These are phyloP conservation scores for Notarius quadriscutis DNA, from an alignment of 2,113 vertebrate genomes.

Conservation along the genomic window DNA sequence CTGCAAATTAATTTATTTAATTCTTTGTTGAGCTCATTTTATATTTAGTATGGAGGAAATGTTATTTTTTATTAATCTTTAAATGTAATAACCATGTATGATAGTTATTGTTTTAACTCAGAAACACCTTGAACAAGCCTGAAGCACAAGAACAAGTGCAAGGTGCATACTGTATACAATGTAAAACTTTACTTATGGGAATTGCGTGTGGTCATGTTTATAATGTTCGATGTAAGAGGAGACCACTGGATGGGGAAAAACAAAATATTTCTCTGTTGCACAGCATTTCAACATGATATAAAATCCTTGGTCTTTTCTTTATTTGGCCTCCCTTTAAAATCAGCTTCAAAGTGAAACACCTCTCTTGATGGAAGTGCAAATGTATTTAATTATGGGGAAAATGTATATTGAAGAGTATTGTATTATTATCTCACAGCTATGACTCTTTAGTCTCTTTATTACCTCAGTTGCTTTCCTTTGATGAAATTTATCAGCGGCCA, in stretches of 20 bases:
- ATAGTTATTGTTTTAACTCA: conserved; percentile 28
- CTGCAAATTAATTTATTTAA: conserved; percentile 74
- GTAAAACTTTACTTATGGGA: background rate
- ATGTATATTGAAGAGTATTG: conserved; percentile 10
- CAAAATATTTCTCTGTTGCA: background rate
- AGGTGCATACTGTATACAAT: background rate
- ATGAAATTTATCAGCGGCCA: conserved; percentile 55
- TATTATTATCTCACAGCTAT: conserved; percentile 4
- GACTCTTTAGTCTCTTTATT: conserved; percentile 17
- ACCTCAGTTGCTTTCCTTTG: conserved; percentile 39
- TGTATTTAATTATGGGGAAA: conserved; percentile 2
- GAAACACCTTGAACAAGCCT: conserved; percentile 6
- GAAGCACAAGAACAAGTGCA: conserved; percentile 4
- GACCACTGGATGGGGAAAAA: background rate
- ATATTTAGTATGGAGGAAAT: conserved; percentile 11
- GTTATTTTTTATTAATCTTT: conserved; percentile 21
- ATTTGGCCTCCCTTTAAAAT: background rate
- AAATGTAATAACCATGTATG: conserved; percentile 16
- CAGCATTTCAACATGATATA: conserved; percentile 4
- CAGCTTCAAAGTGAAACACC: conserved; percentile 60
- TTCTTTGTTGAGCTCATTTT: conserved; percentile 47
- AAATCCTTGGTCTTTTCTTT: background rate
- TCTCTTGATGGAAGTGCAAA: conserved; percentile 53
- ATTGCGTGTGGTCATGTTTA: background rate
- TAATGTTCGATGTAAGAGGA: conserved; percentile 6